Conservation (phyloP, 2,888 invertebrate genomes). For the Ophion costatus region DNA sequence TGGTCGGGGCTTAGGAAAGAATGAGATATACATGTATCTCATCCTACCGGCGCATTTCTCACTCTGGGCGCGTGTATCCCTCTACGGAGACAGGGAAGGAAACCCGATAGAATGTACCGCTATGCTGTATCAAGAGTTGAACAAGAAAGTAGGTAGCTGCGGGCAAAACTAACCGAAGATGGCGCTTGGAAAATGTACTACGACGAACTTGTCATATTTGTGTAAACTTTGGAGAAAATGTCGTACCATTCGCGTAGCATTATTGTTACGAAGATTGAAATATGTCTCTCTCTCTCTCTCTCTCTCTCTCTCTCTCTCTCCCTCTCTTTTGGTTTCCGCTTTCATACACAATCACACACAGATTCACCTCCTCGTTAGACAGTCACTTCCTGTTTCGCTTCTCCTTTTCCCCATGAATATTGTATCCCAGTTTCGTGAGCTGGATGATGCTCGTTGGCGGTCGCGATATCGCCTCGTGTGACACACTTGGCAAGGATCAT, state of each 20-base stretch:
- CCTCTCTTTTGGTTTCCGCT: background rate
- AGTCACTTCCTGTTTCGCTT: constrained; percentile 32
- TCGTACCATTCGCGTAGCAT: constrained; percentile 41
- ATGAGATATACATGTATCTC: constrained; percentile 29
- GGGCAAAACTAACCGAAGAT: constrained; percentile 5
- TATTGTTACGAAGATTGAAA: constrained; percentile 51
- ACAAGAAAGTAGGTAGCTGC: constrained; percentile 44
- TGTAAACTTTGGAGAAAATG: constrained; percentile 48
- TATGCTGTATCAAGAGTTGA: constrained; percentile 22
- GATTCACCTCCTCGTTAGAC: background rate
- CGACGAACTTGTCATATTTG: constrained; percentile 48
- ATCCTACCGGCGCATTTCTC: constrained; percentile 21
- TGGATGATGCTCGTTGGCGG: constrained; percentile 30
- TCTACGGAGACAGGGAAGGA: background rate
- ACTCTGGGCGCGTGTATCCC: constrained; percentile 14
- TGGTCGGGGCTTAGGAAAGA: constrained; percentile 30
- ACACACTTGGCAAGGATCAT: constrained; percentile 22
- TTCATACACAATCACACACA: background rate
- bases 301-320: background rate
- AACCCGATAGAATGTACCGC: constrained; percentile 2
- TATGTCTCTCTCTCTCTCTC: constrained; percentile 23
- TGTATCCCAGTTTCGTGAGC: constrained; percentile 36
- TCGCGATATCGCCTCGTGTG: constrained; percentile 45
- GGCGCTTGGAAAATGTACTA: background rate
- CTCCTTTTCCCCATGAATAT: constrained; percentile 35